Conservation (phyloP, 2,113 vertebrate species). For the Glaucidium brasilianum region DNA sequence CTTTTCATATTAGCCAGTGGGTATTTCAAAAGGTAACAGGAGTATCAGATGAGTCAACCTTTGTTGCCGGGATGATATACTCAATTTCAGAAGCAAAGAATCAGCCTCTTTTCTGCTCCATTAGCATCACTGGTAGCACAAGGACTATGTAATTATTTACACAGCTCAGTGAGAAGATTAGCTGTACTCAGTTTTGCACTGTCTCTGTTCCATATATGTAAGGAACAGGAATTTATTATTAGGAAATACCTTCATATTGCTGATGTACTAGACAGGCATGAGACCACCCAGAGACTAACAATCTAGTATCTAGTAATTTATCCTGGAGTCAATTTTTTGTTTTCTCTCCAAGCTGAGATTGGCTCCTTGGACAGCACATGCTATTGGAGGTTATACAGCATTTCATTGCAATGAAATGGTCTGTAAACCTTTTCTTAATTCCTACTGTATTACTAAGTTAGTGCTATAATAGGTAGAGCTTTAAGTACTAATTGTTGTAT, state of each 20-base stretch:
- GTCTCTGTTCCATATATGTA: neutral
- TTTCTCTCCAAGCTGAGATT: neutral
- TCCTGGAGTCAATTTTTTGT: neutral
- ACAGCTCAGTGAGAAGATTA: neutral
- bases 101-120: neutral
- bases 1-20: neutral
- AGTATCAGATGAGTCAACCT: neutral
- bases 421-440: neutral
- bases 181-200: neutral
- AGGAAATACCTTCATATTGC: neutral
- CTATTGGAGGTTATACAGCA: neutral
- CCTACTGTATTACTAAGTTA: neutral
- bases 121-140: neutral
- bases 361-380: neutral
- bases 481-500: neutral
- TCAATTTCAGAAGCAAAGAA: neutral
- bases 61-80: neutral
- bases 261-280: neutral
- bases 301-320: neutral
- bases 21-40: neutral
- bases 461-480: neutral
- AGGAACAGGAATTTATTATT: neutral
- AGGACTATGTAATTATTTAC: neutral
- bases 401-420: neutral
- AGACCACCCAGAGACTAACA: neutral